Conservation (phyloP, 1,140 invertebrate species). For the Scaptodrosophila lebanonensis region DNA sequence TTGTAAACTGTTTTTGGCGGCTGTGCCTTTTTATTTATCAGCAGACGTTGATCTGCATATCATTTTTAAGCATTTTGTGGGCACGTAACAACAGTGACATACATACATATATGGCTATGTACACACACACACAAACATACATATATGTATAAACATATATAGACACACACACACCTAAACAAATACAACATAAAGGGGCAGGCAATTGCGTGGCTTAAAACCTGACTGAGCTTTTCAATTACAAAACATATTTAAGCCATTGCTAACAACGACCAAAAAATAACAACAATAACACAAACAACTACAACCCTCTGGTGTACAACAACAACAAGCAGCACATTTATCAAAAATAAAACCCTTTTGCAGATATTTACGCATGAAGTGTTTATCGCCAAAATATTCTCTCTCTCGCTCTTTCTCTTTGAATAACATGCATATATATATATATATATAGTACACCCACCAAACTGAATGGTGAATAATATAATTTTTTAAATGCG, state of each 20-base stretch:
- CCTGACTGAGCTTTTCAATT: constrained; percentile 9
- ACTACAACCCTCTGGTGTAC: constrained; percentile 2
- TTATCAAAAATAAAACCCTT: constrained; percentile 55
- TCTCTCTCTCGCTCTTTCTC: too few species aligned
- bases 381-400: constrained; percentile 74
- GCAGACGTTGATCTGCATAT: constrained; percentile 60
- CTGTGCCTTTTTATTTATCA: constrained; percentile 44
- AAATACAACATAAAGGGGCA: constrained; percentile 55
- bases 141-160: too few species aligned
- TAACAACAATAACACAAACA: constrained; percentile 11
- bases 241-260: not conserved
- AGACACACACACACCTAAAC: constrained; percentile 6
- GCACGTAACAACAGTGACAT: constrained; percentile 65
- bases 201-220: too few species aligned
- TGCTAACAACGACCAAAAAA: constrained; percentile 25
- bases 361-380: constrained; percentile 74
- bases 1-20: constrained; percentile 38
- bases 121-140: constrained; percentile 1
- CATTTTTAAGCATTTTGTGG: constrained; percentile 65
- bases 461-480: constrained; percentile 35
- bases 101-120: constrained; percentile 43
- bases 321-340: constrained; percentile 44
- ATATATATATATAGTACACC: constrained; percentile 42
- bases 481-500: constrained; percentile 12
- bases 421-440: constrained; percentile 42